These are phyloP conservation scores for Sandelia bainsii DNA, from an alignment of 2,797 vertebrate genomes.

Conservation along the genomic window DNA sequence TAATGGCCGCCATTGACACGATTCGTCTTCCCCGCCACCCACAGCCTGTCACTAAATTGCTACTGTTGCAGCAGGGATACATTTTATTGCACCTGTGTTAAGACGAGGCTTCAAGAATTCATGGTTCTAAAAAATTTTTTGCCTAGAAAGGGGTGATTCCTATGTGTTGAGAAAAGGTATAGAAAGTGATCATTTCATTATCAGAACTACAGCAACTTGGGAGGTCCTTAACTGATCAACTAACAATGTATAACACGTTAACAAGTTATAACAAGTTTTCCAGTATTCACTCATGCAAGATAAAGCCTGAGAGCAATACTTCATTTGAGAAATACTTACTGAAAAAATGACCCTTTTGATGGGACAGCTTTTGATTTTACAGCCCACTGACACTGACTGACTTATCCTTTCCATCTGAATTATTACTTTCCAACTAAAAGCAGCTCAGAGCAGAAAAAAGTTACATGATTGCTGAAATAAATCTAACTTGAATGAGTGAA, in stretches of 20 bases:
- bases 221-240: conserved; percentile 40
- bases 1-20: conserved; percentile 95
- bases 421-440: conserved; percentile 14
- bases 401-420: conserved; percentile 17
- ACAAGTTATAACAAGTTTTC: conserved; percentile 16
- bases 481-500: conserved; percentile 55
- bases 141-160: conserved; percentile 52
- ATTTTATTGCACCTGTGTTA: conserved; percentile 79
- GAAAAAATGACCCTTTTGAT: conserved; percentile 13
- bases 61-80: conserved; percentile 79
- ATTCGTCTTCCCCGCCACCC: conserved; percentile 94
- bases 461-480: conserved; percentile 52
- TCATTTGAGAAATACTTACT: conserved; percentile 5
- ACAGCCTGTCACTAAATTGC: conserved; percentile 91
- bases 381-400: conserved; percentile 5
- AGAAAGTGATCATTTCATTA: conserved; percentile 47
- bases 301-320: neutral
- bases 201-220: conserved; percentile 41
- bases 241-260: neutral
- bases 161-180: conserved; percentile 39
- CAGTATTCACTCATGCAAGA: neutral
- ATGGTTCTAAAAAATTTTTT: conserved; percentile 62
- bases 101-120: conserved; percentile 63
- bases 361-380: conserved; percentile 19
- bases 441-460: conserved; percentile 15